Base-by-base conservation (phyloP, 2,888 invertebrate genomes). In the Melinopterus prodromus region DNA sequence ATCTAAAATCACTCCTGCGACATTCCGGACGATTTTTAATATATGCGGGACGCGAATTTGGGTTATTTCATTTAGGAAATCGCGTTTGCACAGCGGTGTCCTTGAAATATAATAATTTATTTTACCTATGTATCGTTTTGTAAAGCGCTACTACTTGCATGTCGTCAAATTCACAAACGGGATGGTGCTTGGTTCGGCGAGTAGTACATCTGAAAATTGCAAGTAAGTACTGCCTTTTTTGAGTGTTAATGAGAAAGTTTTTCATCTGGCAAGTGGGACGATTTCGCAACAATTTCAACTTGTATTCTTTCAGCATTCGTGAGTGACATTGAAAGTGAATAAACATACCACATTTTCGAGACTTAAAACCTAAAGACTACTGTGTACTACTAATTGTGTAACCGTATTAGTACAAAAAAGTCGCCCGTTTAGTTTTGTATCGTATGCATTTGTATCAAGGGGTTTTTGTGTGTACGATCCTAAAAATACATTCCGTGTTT, bases 271-370 rank as follows among this genome's bases (percentile, higher is more conserved):
- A 87, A 87, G 87, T 88, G 86, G 87, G 87, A 86, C 87, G 87
- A 78, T 85, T 84, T 85, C 84, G 83, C 86, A 86, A 88, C 87
- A 86, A 85, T 77, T 74, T 80, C 78, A 79, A 78, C 79, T 70
- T 77, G 81, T 81, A 74, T 77, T 80, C 78, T 82, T 81, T 81
- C 79, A 80, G 80, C 79, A 79, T 82, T 81, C 76, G 82, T 78
- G 80, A 82, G 84, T 87, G 87, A 87, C 87, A 88, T 87, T 87
- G 87, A 87, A 86, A 86, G 83, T 84, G 83, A 84, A 84, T 84
- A 85, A 85, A 85, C 85, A 84, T 84, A 83, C 79, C 78, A 53
- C 3, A 53, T 53, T 53, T 53, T 53, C 53, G 53, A 53, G 9
- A 53, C 53, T 12, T 53, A 53, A 53, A 53, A 53, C 53, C 53